Base-by-base conservation (phyloP, 1,140 invertebrate genomes). In the Drosophila kanapiae region DNA sequence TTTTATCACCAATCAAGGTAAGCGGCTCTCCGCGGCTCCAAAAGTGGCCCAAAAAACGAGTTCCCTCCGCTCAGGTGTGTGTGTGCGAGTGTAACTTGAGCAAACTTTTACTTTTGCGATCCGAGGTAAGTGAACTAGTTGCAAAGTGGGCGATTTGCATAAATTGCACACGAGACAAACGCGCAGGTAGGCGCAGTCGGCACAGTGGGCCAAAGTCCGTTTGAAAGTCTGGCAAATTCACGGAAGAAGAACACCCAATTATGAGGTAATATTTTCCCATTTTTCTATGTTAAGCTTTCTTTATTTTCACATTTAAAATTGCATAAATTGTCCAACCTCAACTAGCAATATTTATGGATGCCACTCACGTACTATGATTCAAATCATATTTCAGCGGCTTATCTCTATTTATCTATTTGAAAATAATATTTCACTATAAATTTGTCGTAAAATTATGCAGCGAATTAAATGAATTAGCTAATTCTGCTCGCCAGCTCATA, bases 1-100 rank as follows among this genome's bases (percentile, higher is more conserved):
- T 90, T 90, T 88, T 88, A 90, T 90, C 85, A 79, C 75, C 81
- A 57, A 81, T 85, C 85, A 88, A 88, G 85, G 85, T 79, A 90
- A 88, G 78, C 85, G 67, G 65, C 83, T 88, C 74, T 76, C 76
- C 43, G 75, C 43, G 64, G 23, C 64, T 61, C 18, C 29, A 59
- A 77, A 78, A 70, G 65, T 79, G 75, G 75, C 75, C 76, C 76
- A 79, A 80, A 80, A 80, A 80, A 74, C 83, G n/a, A 69, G 83
- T 87, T 87, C 56, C 45, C 56, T 79, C 29, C 51, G 58, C 59
- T 54, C 75, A 35, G 48, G 33, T 42, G 29, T 53, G 31, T 64
- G 40, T 69, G 67, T 71, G 31, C 59, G 67, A 61, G 56, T 83
- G 65, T 69, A 67, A 70, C 72, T 48, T 70, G 70, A 76, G 70